Base-by-base conservation (phyloP, 2,113 vertebrate genomes). In the Tinamus guttatus region DNA sequence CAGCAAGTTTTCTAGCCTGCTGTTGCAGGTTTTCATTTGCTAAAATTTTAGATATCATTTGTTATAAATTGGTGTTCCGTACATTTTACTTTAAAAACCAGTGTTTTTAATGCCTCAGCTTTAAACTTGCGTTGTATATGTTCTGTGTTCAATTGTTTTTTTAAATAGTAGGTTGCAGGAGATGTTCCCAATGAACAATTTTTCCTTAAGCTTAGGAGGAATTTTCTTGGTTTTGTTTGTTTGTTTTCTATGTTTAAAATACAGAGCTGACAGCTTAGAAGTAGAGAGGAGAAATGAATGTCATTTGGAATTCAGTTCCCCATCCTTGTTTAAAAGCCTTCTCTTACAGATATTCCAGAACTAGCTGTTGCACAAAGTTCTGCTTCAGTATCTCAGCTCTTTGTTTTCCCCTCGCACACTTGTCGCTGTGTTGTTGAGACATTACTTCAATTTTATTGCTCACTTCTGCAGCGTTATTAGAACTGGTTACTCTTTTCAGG, bases 391-490 rank as follows among this genome's bases (percentile, higher is more conserved):
- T 93, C 40, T 87, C 47, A 89, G 60, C 38, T 87, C 41, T 93
- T 96, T 94, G 86, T 89, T 96, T 95, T 93, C 77, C 47, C 52
- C 41, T 93, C 83, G 41, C 54, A 51, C 49, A 77, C 36, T 20
- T 81, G 54, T 58, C 54, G 30, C 27, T 32, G 54, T 15, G 5
- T 10, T 56, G 59, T 83, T 24, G 49, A 71, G 49, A 56, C 74
- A 77, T 87, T 93, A 92, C 63, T 95, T 85, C 93, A 36, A 49
- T 93, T 93, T 85, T 92, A 89, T 49, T 92, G n/a, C 80, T 87
- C 20, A 4, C 16, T 93, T 92, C 89, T 85, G 85, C 34, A 85
- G 45, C 13, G 28, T 54, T 85, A 59, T 41, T 95, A 91, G 89
- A 87, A 54, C 59, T 30, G 36, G 70, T 80, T n/a, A 67, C 27